phyloP scores from a whole-genome alignment of 2,113 vertebrate species.

The Hippoglossus stenolepis region DNA sequence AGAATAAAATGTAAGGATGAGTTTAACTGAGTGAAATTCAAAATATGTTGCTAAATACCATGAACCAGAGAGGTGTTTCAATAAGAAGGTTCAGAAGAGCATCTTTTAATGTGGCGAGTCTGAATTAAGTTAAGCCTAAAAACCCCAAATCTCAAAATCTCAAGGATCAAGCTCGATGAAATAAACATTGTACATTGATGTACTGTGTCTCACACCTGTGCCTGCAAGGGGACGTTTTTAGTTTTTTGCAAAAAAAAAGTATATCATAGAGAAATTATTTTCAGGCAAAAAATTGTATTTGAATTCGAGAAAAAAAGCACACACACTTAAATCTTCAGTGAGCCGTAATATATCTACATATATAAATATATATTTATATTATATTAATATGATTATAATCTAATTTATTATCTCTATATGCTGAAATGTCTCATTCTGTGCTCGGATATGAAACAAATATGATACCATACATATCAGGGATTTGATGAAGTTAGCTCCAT shows the following conservation, averaged over 20 bases:
- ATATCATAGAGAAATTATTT: too few relatives aligned
- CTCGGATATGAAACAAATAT: too few relatives aligned
- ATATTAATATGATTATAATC: neutral
- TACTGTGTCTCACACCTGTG: too few relatives aligned
- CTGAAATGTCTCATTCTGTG: neutral
- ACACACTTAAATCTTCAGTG: too few relatives aligned
- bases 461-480: too few relatives aligned
- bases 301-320: too few relatives aligned
- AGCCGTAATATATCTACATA: neutral
- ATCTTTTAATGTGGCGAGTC: neutral
- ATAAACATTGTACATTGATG: too few relatives aligned
- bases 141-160: neutral
- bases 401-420: neutral
- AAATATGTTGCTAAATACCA: constrained; percentile 7
- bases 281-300: too few relatives aligned
- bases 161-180: neutral
- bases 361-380: neutral
- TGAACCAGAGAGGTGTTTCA: constrained; percentile 27
- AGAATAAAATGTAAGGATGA: constrained; percentile 11
- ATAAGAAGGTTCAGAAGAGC: neutral
- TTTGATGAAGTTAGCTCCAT: too few relatives aligned
- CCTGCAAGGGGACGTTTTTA: too few relatives aligned
- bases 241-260: too few relatives aligned
- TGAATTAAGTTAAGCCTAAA: neutral
- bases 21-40: neutral